Percentiles rank a stretch among this genome's conserved stretches.
Conservation (phyloP, 2,797 vertebrate genomes). For the Balearica regulorum region DNA sequence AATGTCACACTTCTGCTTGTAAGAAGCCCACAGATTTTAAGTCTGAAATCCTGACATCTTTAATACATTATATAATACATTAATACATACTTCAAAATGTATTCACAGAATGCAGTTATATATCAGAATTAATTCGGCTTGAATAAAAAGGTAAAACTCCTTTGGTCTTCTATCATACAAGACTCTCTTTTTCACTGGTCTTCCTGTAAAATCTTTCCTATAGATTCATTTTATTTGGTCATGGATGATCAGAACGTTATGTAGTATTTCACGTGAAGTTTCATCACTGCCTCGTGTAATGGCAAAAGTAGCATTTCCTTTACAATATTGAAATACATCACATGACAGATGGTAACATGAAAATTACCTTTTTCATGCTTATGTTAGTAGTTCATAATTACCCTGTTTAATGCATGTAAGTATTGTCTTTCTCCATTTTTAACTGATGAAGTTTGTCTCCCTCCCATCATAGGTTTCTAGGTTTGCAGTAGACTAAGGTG, state of each 20-base stretch:
- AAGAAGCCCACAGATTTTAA: neutral
- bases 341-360: neutral
- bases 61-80: neutral
- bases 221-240: neutral
- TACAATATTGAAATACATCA: neutral
- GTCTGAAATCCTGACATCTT: slow-evolving; percentile 1
- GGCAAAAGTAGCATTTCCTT: neutral
- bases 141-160: neutral
- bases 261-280: neutral
- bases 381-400: neutral
- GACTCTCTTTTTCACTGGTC: neutral
- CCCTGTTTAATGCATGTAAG: neutral
- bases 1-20: neutral
- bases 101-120: neutral
- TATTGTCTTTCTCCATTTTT: neutral
- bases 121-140: neutral
- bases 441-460: neutral
- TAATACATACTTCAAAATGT: neutral
- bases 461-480: neutral
- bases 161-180: neutral
- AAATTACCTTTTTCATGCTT: neutral
- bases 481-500: neutral
- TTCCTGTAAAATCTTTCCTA: neutral
- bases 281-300: neutral
- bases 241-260: neutral